Evolutionary conservation across 2,888 invertebrate species (phyloP).

Genomic region (Cosmia trapezina): DNA sequence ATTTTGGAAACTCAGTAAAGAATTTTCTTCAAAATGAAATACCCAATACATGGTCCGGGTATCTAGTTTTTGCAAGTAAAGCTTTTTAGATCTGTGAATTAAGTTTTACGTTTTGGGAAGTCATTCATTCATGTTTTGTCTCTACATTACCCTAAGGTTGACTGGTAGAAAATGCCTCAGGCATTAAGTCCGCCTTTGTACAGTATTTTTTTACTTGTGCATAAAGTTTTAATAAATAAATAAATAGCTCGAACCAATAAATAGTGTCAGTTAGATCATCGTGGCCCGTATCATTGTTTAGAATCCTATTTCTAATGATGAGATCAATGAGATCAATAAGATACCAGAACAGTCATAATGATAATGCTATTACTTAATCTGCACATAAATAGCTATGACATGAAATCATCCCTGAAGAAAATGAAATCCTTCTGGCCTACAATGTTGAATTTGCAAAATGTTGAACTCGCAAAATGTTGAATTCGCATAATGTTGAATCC

Average conservation of each 20-base stretch:
- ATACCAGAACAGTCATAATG: conserved; percentile 8
- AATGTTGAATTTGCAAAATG: too few species aligned
- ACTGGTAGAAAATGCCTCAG: too few species aligned
- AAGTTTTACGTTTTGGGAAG: neutral
- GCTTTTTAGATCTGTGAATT: neutral
- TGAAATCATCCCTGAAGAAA: conserved; percentile 37
- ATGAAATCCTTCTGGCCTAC: too few species aligned
- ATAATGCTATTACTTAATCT: conserved; percentile 5
- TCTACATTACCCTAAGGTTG: too few species aligned
- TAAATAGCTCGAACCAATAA: conserved; percentile 2
- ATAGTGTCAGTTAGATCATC: conserved; percentile 3
- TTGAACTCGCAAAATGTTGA: too few species aligned
- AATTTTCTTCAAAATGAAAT: neutral
- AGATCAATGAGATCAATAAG: conserved; percentile 5
- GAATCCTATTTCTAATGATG: neutral
- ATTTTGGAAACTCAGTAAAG: neutral
- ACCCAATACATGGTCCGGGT: neutral
- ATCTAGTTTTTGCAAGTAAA: neutral
- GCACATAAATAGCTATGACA: conserved; percentile 9
- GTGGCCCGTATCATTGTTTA: neutral
- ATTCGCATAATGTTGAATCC: too few species aligned
- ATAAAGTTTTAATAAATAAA: too few species aligned
- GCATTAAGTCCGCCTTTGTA: too few species aligned
- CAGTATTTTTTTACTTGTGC: too few species aligned
- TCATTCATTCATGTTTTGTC: too few species aligned